These are phyloP conservation scores for Tinea pellionella DNA, from an alignment of 2,888 invertebrate species.

Conservation along the genomic window DNA sequence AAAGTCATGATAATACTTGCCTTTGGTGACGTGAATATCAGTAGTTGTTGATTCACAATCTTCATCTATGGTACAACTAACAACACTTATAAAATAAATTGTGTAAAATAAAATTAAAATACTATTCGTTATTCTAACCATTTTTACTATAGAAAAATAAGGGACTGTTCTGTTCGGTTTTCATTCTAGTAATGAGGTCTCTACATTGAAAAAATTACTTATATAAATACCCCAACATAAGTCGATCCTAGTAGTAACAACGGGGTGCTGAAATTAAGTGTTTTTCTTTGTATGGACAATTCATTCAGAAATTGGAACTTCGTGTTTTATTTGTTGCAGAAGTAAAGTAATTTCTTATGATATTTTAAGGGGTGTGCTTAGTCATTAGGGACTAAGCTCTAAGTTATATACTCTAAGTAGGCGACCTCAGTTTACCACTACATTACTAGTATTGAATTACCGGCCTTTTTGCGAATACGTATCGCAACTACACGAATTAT, in stretches of 20 bases:
- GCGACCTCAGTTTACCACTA: too few species aligned
- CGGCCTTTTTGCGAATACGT: too few species aligned
- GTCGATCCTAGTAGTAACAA: background rate
- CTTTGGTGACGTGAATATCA: slow-evolving; percentile 89
- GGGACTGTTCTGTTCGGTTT: background rate
- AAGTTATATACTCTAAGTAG: too few species aligned
- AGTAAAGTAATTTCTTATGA: too few species aligned
- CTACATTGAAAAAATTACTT: background rate
- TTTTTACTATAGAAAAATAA: background rate
- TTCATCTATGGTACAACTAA: slow-evolving; percentile 61
- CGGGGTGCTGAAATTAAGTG: background rate
- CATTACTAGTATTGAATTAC: too few species aligned
- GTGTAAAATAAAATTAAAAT: background rate
- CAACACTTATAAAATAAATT: background rate
- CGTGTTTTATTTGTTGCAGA: background rate
- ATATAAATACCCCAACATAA: background rate
- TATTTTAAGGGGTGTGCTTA: too few species aligned
- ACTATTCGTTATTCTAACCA: background rate
- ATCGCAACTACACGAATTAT: too few species aligned
- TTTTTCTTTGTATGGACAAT: background rate
- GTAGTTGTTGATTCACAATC: slow-evolving; percentile 88
- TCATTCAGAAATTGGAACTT: background rate
- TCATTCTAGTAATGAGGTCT: background rate
- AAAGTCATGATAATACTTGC: slow-evolving; percentile 53
- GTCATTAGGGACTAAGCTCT: too few species aligned